Evolutionary conservation across 2,797 vertebrate species (phyloP), one percentile per base, ranked within the genome.

Genomic region (Ataeniobius toweri): DNA sequence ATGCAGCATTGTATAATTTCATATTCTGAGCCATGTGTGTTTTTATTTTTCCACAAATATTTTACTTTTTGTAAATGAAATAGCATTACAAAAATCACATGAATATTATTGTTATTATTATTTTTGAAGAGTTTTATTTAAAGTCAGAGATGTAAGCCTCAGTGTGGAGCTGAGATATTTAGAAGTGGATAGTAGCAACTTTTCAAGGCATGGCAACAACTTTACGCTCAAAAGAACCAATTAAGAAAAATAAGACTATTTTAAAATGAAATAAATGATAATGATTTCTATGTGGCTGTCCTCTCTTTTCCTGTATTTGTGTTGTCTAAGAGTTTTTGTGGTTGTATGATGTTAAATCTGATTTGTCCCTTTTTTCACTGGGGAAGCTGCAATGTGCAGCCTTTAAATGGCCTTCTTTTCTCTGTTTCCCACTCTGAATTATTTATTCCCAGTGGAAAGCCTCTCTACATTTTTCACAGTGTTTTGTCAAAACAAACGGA

Each of bases 191-290:
- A 81, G 95, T 95, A 95, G 96, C 91, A 86, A 89, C 87, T 79
- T 93, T 94, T 86, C 91, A 96, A 96, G 97, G 97, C 97, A 98
- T 98, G 97, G 96, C 96, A 97, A 96, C 96, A 95, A 97, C 96
- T 95, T 95, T 82, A 95, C 92, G 87, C 93, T 91, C 83, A 86
- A 96, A 96, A 96, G 83, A 93, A 91, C 79, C 90, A 86, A 91
- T 89, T 94, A 93, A 92, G 73, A 97, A 97, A 96, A 97, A 86
- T 76, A 96, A 93, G 95, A 97, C 95, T 99, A 99, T 99, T 99
- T 99, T 99, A 98, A 99, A 99, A 97, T 98, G 97, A 96, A 96
- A 94, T 90, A 85, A 93, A 89, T 90, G 83, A 89, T 76, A 53
- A 77, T 85, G 91, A 93, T 90, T 92, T 89, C 81, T 80, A 93